These are phyloP conservation scores for Sialis lutaria DNA, from an alignment of 2,888 invertebrate genomes.

Conservation along the genomic window DNA sequence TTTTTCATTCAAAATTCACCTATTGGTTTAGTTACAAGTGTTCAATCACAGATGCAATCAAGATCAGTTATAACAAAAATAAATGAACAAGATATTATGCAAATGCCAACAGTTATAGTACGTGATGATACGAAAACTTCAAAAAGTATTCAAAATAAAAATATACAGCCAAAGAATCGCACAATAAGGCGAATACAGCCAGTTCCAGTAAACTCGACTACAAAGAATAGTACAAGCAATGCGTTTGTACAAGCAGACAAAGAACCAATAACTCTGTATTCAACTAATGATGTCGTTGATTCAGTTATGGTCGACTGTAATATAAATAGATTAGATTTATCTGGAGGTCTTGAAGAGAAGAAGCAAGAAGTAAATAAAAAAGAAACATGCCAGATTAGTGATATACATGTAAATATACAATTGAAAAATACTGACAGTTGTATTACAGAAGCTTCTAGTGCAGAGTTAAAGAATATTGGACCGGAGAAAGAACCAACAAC, in stretches of 20 bases:
- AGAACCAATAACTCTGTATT: background rate
- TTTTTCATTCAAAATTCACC: background rate
- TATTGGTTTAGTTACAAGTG: background rate
- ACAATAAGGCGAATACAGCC: background rate
- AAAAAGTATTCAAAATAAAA: background rate
- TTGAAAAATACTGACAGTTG: too few species aligned
- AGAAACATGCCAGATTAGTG: too few species aligned
- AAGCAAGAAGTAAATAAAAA: too few species aligned
- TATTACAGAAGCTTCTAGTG: background rate
- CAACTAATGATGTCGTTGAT: background rate
- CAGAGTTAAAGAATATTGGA: background rate
- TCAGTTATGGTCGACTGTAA: background rate
- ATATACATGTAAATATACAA: too few species aligned
- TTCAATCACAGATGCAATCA: background rate
- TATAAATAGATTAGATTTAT: background rate
- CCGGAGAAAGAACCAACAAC: background rate
- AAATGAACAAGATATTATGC: conserved; percentile 2
- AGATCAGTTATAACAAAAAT: background rate
- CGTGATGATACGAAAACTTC: background rate
- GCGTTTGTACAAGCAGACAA: background rate
- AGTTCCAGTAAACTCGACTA: background rate
- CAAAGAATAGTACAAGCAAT: background rate
- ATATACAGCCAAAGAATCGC: background rate
- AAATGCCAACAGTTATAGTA: conserved; percentile 2
- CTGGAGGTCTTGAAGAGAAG: background rate